Evolutionary conservation across 2,888 invertebrate species (phyloP).

Genomic region (Peribatodes rhomboidaria): DNA sequence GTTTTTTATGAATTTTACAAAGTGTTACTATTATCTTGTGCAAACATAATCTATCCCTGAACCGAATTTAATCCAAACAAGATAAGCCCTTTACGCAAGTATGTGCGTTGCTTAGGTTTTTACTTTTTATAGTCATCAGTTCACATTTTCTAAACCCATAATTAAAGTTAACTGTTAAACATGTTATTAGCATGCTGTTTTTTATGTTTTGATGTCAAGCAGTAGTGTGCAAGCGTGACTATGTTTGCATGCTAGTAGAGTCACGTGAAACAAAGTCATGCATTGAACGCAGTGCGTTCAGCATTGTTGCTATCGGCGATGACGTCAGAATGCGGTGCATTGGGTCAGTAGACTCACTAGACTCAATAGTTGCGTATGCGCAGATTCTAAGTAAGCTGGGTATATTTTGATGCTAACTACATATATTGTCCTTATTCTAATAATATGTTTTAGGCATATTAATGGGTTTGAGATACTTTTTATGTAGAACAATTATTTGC

Average conservation of each 20-base stretch:
- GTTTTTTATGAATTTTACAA: too few species aligned
- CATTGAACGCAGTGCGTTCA: background rate
- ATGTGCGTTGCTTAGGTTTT: background rate
- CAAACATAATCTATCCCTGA: slow-evolving; percentile 1
- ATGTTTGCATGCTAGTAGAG: background rate
- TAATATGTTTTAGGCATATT: too few species aligned
- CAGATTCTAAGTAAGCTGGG: too few species aligned
- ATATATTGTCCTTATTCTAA: too few species aligned
- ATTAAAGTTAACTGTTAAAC: too few species aligned
- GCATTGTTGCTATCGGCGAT: slow-evolving; percentile 18
- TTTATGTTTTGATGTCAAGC: background rate
- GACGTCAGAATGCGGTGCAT: slow-evolving; percentile 39
- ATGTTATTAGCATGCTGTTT: too few species aligned
- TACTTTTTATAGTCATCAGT: background rate
- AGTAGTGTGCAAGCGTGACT: background rate
- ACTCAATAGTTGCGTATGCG: background rate
- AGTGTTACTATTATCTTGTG: background rate
- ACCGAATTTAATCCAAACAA: slow-evolving; percentile 8
- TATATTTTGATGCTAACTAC: too few species aligned
- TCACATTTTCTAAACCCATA: background rate
- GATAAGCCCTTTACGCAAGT: background rate
- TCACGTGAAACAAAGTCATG: background rate
- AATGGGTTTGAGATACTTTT: too few species aligned
- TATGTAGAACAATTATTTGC: too few species aligned
- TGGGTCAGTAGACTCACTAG: slow-evolving; percentile 29